Percentiles rank a stretch among this genome's conserved stretches.
Evolutionary conservation across 2,113 vertebrate species (phyloP).

Genomic region (Pseudopipra pipra): DNA sequence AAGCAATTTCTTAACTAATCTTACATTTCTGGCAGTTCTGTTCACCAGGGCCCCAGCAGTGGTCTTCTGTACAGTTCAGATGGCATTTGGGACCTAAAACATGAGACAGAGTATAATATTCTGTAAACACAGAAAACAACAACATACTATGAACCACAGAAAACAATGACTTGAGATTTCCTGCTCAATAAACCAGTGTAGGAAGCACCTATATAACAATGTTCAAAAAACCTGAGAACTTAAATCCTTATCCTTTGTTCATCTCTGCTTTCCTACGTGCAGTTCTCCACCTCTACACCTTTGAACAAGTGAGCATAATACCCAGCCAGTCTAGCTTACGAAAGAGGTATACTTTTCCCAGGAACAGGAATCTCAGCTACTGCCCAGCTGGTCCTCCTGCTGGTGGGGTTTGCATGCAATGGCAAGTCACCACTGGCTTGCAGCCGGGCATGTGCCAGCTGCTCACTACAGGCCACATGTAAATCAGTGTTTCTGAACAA

Average conservation of each 20-base stretch:
- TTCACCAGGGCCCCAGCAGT: constrained; percentile 88
- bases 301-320: neutral
- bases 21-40: constrained; percentile 92
- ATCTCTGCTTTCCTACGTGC: neutral
- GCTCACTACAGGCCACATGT: neutral
- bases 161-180: neutral
- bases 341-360: constrained; percentile 15
- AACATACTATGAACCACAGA: neutral
- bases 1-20: neutral
- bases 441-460: neutral
- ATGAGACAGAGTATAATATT: neutral
- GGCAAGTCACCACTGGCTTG: neutral
- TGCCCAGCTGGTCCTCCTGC: neutral
- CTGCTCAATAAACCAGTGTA: neutral
- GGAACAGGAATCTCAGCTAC: neutral
- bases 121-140: neutral
- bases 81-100: constrained; percentile 85
- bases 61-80: constrained; percentile 80
- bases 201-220: neutral
- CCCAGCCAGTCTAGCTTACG: neutral
- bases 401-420: neutral
- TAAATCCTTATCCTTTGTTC: neutral
- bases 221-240: neutral
- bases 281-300: neutral
- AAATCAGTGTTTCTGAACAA: constrained; percentile 32